These are phyloP conservation scores for Lepidochitona cinerea DNA, from an alignment of 2,888 invertebrate genomes.

Conservation along the genomic window DNA sequence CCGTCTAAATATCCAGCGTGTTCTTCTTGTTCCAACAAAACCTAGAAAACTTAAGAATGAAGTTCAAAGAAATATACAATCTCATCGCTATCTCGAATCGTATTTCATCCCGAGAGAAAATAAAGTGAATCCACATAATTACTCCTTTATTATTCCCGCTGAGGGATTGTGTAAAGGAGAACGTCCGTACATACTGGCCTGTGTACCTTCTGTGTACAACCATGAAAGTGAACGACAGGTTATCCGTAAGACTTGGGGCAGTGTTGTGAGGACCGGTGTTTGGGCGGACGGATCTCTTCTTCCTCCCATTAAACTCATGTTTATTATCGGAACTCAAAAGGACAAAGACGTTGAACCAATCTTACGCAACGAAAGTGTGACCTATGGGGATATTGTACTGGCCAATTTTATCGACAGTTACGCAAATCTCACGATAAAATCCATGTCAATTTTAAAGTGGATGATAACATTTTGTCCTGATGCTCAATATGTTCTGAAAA, in stretches of 20 bases:
- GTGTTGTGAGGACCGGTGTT: not conserved
- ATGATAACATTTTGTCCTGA: slow-evolving; percentile 46
- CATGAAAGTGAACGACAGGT: slow-evolving; percentile 21
- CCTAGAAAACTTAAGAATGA: too few species aligned
- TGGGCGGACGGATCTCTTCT: not conserved
- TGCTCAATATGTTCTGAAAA: slow-evolving; percentile 57
- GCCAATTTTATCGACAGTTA: slow-evolving; percentile 56
- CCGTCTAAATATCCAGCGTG: too few species aligned
- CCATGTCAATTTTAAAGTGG: slow-evolving; percentile 62
- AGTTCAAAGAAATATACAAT: too few species aligned
- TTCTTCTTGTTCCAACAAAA: too few species aligned
- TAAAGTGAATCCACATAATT: not conserved
- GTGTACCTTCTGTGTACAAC: slow-evolving; percentile 24
- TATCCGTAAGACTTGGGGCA: slow-evolving; percentile 34
- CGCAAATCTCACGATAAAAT: slow-evolving; percentile 62
- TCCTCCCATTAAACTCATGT: slow-evolving; percentile 17
- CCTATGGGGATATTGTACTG: slow-evolving; percentile 28
- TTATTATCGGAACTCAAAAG: slow-evolving; percentile 20
- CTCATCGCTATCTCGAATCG: not conserved
- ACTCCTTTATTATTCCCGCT: not conserved
- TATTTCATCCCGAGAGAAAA: not conserved
- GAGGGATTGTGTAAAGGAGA: not conserved
- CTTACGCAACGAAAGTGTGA: slow-evolving; percentile 19
- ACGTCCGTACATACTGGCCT: slow-evolving; percentile 12
- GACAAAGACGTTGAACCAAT: slow-evolving; percentile 3